Conservation (phyloP, 2,888 invertebrate genomes). For the Perithous albicinctus region DNA sequence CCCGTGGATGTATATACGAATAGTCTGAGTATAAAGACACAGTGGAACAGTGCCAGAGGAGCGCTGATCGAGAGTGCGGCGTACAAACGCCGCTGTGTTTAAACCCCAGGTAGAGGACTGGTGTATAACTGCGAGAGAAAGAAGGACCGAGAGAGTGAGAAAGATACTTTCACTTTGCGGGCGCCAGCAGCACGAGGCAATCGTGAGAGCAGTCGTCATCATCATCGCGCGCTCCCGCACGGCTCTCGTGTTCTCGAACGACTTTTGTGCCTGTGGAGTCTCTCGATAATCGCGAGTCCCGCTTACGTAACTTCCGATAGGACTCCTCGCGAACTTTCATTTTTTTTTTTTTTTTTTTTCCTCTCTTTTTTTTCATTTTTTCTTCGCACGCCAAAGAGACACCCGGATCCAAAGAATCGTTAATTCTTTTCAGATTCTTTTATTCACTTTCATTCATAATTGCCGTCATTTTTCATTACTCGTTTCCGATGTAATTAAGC, state of each 20-base stretch:
- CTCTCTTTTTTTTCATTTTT: no score
- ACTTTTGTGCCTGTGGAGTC: conserved; percentile 68
- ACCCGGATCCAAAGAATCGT: neutral
- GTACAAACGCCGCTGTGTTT: conserved; percentile 20
- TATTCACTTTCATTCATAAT: neutral
- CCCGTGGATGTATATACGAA: conserved; percentile 57
- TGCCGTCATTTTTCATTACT: neutral
- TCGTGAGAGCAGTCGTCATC: conserved; percentile 78
- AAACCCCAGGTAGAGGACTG: no score
- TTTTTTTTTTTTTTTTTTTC: no score
- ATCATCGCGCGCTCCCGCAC: conserved; percentile 68
- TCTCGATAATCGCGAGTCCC: conserved; percentile 73
- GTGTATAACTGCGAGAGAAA: conserved; percentile 51
- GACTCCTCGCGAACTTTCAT: conserved; percentile 62
- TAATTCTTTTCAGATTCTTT: neutral
- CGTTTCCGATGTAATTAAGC: neutral
- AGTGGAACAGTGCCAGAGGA: neutral
- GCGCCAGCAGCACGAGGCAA: conserved; percentile 71
- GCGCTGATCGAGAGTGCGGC: conserved; percentile 26
- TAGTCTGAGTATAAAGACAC: conserved; percentile 52
- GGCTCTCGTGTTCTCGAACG: conserved; percentile 31
- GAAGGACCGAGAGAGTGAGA: conserved; percentile 66
- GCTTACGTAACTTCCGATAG: conserved; percentile 77
- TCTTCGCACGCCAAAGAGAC: conserved; percentile 16
- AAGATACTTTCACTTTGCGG: conserved; percentile 79